Base-by-base conservation (phyloP, 2,888 invertebrate genomes). In the Ormia ochracea region DNA sequence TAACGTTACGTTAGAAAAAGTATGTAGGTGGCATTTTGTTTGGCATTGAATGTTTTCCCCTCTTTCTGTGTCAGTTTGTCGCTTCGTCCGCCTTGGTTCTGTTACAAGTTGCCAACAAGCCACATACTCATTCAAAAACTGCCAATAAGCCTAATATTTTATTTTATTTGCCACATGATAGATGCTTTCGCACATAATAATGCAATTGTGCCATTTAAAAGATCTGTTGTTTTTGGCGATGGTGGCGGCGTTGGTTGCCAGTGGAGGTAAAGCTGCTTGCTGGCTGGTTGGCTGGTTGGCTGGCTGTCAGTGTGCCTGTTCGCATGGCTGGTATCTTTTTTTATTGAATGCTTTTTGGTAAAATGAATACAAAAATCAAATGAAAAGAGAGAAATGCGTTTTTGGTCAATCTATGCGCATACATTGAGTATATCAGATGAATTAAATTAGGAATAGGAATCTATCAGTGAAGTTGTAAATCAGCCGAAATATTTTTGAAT, bases 161-260 rank as follows among this genome's bases (percentile, higher is more conserved):
- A 73, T 52, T 66, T 59, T 19, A 56, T 63, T 41, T 58, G 31
- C 61, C 50, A 54, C 52, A 73, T 80, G 79, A 76, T 72, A 80
- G 76, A 80, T 80, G 61, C 80, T 76, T 80, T 80, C 76, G 76
- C 80, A 80, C 72, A 76, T 76, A 76, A 80, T 76, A 76, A 80
- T 76, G 76, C 80, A 80, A 68, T 80, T 76, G 75, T 72, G 61
- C 76, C 61, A 63, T 66, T 74, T 58, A 48, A n/a, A n/a, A 41
- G 65, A 74, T 74, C 65, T 36, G 36, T 26, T 28, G 59, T 38
- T 48, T 58, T 10, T 69, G 69, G 23, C 56, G 69, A 26, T 59
- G 50, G 52, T 52, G 56, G 23, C 54, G 28, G 26, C 38, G 36
- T 21, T 23, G 10, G 45, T 36, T 10, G 21, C 50, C 59, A 31